These are phyloP conservation scores for Teinopalpus imperialis DNA, from an alignment of 2,888 invertebrate genomes.

Conservation along the genomic window DNA sequence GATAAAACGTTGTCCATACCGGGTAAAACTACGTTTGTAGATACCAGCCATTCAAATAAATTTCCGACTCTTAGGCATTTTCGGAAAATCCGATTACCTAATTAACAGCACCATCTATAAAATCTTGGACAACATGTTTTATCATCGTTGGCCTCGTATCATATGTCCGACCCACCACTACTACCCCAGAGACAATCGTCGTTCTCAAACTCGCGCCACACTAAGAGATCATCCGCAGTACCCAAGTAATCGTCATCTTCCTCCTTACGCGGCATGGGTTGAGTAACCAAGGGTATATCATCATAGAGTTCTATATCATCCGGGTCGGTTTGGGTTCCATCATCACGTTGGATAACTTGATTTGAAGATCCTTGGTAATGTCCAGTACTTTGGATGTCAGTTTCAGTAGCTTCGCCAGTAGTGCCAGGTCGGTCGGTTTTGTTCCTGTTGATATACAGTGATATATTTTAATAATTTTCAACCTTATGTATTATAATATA, in stretches of 20 bases:
- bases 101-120: conserved; percentile 43
- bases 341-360: not conserved
- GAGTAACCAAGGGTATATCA: not conserved
- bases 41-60: conserved; percentile 17
- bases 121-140: conserved; percentile 38
- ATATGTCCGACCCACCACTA: no score
- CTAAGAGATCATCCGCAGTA: no score
- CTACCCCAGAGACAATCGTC: no score
- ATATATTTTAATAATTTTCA: no score
- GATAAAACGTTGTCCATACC: conserved; percentile 7
- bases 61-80: conserved; percentile 16
- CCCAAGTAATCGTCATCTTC: not conserved
- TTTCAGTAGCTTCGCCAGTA: no score
- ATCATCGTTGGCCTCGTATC: no score
- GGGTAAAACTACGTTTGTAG: conserved; percentile 8
- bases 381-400: no score
- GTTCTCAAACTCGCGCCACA: conserved; percentile 40
- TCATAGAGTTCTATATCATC: not conserved
- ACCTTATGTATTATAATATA: no score
- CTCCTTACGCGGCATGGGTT: not conserved
- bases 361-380: no score
- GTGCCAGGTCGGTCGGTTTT: no score
- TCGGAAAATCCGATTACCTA: conserved; percentile 14
- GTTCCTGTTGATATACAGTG: no score
- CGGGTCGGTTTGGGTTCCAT: not conserved